Conservation (phyloP, 2,113 vertebrate species). For the Tretioscincus oriximinensis region DNA sequence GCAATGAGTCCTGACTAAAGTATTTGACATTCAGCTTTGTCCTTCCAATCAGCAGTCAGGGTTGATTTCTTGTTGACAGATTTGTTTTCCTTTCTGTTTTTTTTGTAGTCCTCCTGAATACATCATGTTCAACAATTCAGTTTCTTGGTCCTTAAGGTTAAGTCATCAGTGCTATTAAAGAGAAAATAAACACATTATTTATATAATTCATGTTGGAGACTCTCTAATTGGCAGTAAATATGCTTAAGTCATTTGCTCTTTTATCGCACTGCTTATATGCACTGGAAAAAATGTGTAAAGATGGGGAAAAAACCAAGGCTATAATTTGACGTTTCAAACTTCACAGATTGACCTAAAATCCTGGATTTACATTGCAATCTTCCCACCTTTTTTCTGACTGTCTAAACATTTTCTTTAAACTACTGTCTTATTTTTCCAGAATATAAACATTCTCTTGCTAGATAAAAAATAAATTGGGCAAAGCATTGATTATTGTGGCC, state of each 20-base stretch:
- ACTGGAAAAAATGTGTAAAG: background rate
- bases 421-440: background rate
- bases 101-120: too few relatives aligned
- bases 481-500: slow-evolving; percentile 39
- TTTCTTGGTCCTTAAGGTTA: background rate
- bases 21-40: too few relatives aligned
- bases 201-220: background rate
- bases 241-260: background rate
- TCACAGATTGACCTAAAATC: background rate
- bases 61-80: too few relatives aligned
- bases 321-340: fast-evolving
- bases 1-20: too few relatives aligned
- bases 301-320: fast-evolving
- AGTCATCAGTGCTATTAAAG: background rate
- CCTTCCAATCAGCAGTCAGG: too few relatives aligned
- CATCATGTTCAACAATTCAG: too few relatives aligned
- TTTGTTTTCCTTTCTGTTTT: too few relatives aligned
- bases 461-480: slow-evolving; percentile 28
- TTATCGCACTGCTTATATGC: background rate
- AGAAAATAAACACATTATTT: background rate
- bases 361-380: slow-evolving; percentile 10
- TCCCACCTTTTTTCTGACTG: background rate
- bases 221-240: background rate
- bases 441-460: background rate
- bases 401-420: background rate